phyloP scores from a whole-genome alignment of 2,113 vertebrate genomes.

The Speoplatyrhinus poulsoni region DNA sequence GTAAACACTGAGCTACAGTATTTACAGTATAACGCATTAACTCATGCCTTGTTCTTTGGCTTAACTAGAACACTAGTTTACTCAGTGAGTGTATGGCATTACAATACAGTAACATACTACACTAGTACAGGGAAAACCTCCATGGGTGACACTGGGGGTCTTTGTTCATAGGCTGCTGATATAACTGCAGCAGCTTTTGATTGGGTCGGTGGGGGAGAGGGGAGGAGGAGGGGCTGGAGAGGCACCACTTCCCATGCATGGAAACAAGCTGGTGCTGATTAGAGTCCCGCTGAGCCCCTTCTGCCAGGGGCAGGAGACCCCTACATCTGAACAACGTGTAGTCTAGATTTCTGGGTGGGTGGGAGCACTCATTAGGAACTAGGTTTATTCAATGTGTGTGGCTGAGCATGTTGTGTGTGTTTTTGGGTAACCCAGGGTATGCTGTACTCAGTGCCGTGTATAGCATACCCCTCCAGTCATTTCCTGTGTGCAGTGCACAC shows the following conservation, averaged over 20 bases:
- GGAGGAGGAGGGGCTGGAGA: conserved; percentile 13
- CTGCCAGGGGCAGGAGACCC: conserved; percentile 50
- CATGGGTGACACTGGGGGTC: conserved; percentile 6
- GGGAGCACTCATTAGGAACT: conserved; percentile 3
- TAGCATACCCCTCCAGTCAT: neutral
- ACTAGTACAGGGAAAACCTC: conserved; percentile 23
- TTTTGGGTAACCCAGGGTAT: neutral
- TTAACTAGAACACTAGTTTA: too few species aligned
- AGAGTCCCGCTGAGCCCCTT: conserved; percentile 41
- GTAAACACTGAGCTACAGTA: too few species aligned
- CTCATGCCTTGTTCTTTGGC: too few species aligned
- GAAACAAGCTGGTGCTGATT: conserved; percentile 66
- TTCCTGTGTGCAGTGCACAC: too few species aligned
- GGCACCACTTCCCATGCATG: conserved; percentile 45
- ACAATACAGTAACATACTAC: neutral
- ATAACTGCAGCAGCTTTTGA: conserved; percentile 39
- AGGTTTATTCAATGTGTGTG: conserved; percentile 23
- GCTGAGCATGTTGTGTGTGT: neutral
- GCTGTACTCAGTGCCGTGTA: neutral
- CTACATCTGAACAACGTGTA: conserved; percentile 10
- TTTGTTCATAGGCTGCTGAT: conserved; percentile 26
- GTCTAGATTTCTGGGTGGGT: neutral
- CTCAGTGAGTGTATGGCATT: too few species aligned
- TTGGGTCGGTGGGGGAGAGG: conserved; percentile 28
- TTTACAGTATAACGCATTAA: too few species aligned